Evolutionary conservation across 2,888 invertebrate genomes (phyloP).

Genomic region (Fragum sueziense): DNA sequence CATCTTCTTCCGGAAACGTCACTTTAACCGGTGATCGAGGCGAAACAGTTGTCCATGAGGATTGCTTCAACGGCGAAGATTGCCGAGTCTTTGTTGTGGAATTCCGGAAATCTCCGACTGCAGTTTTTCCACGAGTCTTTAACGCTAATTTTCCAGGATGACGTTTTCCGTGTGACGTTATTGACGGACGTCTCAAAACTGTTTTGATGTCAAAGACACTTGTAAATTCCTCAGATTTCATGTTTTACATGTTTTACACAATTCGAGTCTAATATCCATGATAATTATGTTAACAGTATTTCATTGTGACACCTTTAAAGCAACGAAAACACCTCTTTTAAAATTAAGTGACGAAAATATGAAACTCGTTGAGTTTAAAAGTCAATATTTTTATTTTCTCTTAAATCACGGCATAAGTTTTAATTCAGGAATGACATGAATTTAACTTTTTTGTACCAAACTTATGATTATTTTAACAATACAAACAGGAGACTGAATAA

Average conservation of each 20-base stretch:
- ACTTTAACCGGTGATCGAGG: slow-evolving; percentile 1
- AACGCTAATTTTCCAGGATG: neutral
- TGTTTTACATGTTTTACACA: too few species aligned
- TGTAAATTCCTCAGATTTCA: slow-evolving; percentile 25
- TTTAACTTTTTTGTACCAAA: too few species aligned
- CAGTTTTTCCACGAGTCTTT: slow-evolving; percentile 14
- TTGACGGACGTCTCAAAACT: slow-evolving; percentile 8
- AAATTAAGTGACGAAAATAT: neutral
- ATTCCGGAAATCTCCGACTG: neutral
- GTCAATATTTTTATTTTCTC: neutral
- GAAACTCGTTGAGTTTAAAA: neutral
- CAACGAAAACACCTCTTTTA: neutral
- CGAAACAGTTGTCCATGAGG: neutral
- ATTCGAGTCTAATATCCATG: too few species aligned
- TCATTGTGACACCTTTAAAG: neutral
- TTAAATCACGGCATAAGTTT: too few species aligned
- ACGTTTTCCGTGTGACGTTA: slow-evolving; percentile 18
- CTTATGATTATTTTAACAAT: too few species aligned
- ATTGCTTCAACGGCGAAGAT: neutral
- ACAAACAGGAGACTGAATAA: too few species aligned
- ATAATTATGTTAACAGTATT: too few species aligned
- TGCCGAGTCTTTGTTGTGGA: neutral
- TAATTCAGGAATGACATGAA: too few species aligned
- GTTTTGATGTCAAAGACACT: slow-evolving; percentile 18
- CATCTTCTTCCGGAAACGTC: slow-evolving; percentile 8